phyloP scores from a whole-genome alignment of 30 jellyfish, hydroid and myxozoan species.

The Aurelia aurita complex sp. Pacific region DNA sequence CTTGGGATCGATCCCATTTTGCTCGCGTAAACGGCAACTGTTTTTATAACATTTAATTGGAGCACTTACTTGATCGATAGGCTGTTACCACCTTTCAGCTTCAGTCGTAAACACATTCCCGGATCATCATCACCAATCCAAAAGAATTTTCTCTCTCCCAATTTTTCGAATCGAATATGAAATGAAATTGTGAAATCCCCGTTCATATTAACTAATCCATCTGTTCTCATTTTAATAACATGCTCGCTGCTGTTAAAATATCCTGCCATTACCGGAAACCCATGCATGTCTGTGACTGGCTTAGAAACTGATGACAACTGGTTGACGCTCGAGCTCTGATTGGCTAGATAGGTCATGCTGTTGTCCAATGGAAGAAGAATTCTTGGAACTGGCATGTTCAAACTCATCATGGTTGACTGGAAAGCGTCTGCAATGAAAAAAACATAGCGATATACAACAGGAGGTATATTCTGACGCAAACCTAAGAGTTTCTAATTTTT shows the following conservation, averaged over 20 bases:
- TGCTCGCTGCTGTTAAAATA: conserved; percentile 24
- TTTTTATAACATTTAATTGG: too few relatives aligned
- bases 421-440: conserved; percentile 5
- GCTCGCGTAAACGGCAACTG: too few relatives aligned
- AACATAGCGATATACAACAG: too few relatives aligned
- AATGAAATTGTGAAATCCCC: conserved; percentile 27
- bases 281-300: conserved; percentile 20
- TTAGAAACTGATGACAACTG: background rate
- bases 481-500: too few relatives aligned
- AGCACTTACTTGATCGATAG: conserved; percentile 25
- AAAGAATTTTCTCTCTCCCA: background rate
- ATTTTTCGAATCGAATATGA: conserved; percentile 13
- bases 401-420: background rate
- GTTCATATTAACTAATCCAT: background rate
- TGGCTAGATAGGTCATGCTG: background rate
- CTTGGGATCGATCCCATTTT: too few relatives aligned
- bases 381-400: conserved; percentile 34
- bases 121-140: background rate
- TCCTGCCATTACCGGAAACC: conserved; percentile 36
- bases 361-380: conserved; percentile 35
- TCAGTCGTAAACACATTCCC: background rate
- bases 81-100: background rate
- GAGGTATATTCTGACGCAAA: too few relatives aligned
- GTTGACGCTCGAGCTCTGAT: background rate
- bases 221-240: background rate